phyloP scores from a whole-genome alignment of 2,113 vertebrate genomes.

The Oreochromis niloticus region DNA sequence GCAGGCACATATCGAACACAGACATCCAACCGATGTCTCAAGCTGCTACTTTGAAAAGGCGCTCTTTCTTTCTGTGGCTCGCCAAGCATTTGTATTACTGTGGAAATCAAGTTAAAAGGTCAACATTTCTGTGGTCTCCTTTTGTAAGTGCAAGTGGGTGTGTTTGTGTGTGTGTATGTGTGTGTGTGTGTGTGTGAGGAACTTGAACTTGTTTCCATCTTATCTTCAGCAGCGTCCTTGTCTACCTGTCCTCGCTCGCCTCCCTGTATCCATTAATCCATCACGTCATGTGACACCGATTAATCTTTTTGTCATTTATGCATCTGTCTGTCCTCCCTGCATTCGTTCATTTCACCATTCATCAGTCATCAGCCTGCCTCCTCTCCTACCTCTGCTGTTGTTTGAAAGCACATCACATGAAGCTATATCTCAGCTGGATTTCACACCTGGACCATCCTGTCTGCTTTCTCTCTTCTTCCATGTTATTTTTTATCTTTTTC shows the following conservation, averaged over 20 bases:
- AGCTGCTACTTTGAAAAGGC: slow-evolving; percentile 49
- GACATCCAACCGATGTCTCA: slow-evolving; percentile 46
- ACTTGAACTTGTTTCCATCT: background rate
- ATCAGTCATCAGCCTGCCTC: slow-evolving; percentile 9
- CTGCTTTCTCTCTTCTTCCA: background rate
- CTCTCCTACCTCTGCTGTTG: background rate
- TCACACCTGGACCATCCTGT: background rate
- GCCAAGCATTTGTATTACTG: slow-evolving; percentile 10
- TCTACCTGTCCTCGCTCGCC: slow-evolving; percentile 23
- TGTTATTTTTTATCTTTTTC: background rate
- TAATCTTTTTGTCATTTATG: slow-evolving; percentile 29
- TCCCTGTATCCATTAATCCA: slow-evolving; percentile 22
- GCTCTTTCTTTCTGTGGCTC: slow-evolving; percentile 11
- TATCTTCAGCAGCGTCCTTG: slow-evolving; percentile 12
- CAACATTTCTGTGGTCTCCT: background rate
- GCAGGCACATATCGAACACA: slow-evolving; percentile 46
- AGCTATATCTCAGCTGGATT: background rate
- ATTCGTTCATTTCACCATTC: slow-evolving; percentile 1
- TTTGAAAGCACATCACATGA: background rate
- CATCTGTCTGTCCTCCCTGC: slow-evolving; percentile 18
- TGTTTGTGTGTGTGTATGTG: background rate
- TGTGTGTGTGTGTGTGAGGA: background rate
- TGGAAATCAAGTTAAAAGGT: slow-evolving; percentile 56
- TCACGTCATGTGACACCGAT: slow-evolving; percentile 13
- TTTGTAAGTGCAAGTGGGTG: background rate